Evolutionary conservation across 2,888 invertebrate genomes (phyloP).

Genomic region (Ganaspis brasiliensis): DNA sequence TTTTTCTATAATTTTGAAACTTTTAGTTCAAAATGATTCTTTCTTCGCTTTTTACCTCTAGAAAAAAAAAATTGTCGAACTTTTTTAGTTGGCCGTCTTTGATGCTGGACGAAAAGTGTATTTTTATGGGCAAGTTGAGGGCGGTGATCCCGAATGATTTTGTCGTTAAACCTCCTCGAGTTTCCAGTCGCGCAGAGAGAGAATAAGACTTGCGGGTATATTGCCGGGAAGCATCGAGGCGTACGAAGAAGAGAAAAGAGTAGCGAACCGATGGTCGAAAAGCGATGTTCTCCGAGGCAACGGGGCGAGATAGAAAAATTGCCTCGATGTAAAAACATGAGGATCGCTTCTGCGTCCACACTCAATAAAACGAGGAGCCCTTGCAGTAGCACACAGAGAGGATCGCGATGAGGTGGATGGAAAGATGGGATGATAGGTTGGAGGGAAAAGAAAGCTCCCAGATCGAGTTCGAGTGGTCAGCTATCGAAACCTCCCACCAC

Average conservation of each 20-base stretch:
- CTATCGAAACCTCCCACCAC: conserved; percentile 73
- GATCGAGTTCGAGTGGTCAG: conserved; percentile 74
- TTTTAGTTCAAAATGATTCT: too few species aligned
- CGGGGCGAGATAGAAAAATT: conserved; percentile 80
- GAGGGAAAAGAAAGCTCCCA: conserved; percentile 54
- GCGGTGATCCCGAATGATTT: conserved; percentile 63
- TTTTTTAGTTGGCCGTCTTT: background rate
- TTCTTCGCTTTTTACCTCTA: too few species aligned
- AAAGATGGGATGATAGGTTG: conserved; percentile 46
- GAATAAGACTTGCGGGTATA: conserved; percentile 60
- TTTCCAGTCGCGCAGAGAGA: conserved; percentile 69
- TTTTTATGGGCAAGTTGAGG: conserved; percentile 21
- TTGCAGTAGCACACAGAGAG: conserved; percentile 51
- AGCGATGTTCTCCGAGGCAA: conserved; percentile 73
- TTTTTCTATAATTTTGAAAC: too few species aligned
- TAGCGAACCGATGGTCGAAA: conserved; percentile 64
- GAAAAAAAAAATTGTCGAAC: too few species aligned
- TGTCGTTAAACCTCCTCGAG: conserved; percentile 63
- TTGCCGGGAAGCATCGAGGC: conserved; percentile 53
- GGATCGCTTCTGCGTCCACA: conserved; percentile 76
- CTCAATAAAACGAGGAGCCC: conserved; percentile 78
- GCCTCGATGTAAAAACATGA: conserved; percentile 81
- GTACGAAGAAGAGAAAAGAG: conserved; percentile 47
- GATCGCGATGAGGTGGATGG: conserved; percentile 41
- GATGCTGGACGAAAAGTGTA: background rate